Base-by-base conservation (phyloP, 2,113 vertebrate genomes). In the Oncorhynchus mykiss region DNA sequence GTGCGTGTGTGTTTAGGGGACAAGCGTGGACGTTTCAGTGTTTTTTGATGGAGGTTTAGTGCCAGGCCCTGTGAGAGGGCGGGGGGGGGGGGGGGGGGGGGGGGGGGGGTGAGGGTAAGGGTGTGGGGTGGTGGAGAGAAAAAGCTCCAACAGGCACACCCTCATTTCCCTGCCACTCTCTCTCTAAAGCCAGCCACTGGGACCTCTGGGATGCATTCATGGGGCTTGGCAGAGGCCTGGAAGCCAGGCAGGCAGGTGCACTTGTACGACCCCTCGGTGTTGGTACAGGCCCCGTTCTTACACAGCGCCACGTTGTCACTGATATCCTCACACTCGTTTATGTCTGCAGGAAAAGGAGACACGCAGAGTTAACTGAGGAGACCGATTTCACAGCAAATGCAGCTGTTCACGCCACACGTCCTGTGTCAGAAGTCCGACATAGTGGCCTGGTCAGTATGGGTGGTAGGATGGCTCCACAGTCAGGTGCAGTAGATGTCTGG, bases 321-420 rank as follows among this genome's bases (percentile, higher is more conserved):
- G 90, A 96, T 93, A 90, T 96, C 96, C 39, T 97, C 94, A 4
- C 97, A 98, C 78, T 98, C 97, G 1, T 98, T 95, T 84, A 98
- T 94, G 85, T 98, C 97, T 98, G 89, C 49, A 72, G 82, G 45
- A 84, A 54, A 54, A 16, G 48, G 65, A 79, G 12, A 22, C 7
- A 59, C 1, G 60, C 69, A 4, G 27, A 9, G 73, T 80, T 70
- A 76, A 79, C 76, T 71, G 75, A 70, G 29, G 70, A 67, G 22
- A 69, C 59, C 72, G 70, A 66, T 73, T 76, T 74, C 71, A 66
- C 69, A 78, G 73, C 51, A 48, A n/a, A 12, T 78, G 75, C 85
- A 80, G 74, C 73, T 80, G 84, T 68, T 45, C 64, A 48, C 5
- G 20, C 20, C 75, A 82, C 76, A 82, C 84, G 73, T 82, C 82